These are phyloP conservation scores for Perca fluviatilis DNA, from an alignment of 2,113 vertebrate species.

Conservation along the genomic window DNA sequence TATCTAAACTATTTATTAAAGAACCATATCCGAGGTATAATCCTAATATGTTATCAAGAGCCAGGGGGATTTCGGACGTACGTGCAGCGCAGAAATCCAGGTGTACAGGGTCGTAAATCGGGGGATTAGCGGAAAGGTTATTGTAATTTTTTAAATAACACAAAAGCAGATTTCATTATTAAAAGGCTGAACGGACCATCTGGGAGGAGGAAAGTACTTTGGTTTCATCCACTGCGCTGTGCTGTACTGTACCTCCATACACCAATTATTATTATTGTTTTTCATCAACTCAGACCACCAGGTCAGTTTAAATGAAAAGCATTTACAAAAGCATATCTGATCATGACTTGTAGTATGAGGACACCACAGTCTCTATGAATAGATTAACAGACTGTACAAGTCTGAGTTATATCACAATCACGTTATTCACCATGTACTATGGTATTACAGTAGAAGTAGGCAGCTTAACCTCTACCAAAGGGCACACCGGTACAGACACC, in stretches of 20 bases:
- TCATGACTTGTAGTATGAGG: conserved; percentile 55
- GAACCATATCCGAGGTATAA: conserved; percentile 88
- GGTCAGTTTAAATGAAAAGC: conserved; percentile 61
- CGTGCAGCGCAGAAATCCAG: conserved; percentile 85
- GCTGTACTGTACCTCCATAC: conserved; percentile 52
- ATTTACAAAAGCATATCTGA: conserved; percentile 51
- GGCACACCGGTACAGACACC: conserved; percentile 6
- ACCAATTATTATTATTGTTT: conserved; percentile 79
- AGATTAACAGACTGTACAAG: conserved; percentile 49
- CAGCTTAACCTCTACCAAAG: conserved; percentile 38
- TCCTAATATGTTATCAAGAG: conserved; percentile 89
- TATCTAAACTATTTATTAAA: conserved; percentile 88
- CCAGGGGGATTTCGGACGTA: conserved; percentile 83
- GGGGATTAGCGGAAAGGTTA: conserved; percentile 90
- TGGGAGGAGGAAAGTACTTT: conserved; percentile 70
- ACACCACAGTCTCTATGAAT: conserved; percentile 21
- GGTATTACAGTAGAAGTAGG: conserved; percentile 3
- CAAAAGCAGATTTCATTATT: conserved; percentile 94
- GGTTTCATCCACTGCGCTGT: conserved; percentile 55
- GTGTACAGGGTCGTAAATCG: conserved; percentile 91
- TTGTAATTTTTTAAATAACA: conserved; percentile 90
- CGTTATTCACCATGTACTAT: conserved; percentile 18
- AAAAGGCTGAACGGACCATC: conserved; percentile 83
- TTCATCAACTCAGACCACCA: conserved; percentile 61
- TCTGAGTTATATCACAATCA: conserved; percentile 28